Evolutionary conservation across 2,113 vertebrate species (phyloP).

Genomic region (Heterotilapia buettikoferi): DNA sequence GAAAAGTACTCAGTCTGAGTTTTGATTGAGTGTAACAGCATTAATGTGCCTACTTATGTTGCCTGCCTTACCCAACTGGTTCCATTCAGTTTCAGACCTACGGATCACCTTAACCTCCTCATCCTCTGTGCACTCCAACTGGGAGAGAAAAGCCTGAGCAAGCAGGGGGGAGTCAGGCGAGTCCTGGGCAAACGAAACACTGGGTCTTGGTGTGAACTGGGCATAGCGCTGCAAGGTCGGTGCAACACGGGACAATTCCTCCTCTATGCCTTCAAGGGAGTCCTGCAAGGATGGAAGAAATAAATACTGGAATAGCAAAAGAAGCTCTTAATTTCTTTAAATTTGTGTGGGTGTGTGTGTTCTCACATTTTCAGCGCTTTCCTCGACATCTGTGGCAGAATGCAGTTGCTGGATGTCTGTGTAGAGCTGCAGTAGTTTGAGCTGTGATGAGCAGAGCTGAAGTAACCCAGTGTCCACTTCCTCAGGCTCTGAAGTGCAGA

Average conservation of each 20-base stretch:
- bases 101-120: slow-evolving; percentile 70
- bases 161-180: slow-evolving; percentile 61
- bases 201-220: slow-evolving; percentile 68
- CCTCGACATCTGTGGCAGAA: slow-evolving; percentile 45
- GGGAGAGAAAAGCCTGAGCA: slow-evolving; percentile 82
- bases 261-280: slow-evolving; percentile 68
- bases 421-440: slow-evolving; percentile 87
- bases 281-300: neutral
- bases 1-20: neutral
- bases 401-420: slow-evolving; percentile 80
- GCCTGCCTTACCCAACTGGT: slow-evolving; percentile 58
- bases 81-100: slow-evolving; percentile 62
- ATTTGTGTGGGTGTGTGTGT: neutral
- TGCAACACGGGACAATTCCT: slow-evolving; percentile 76
- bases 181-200: slow-evolving; percentile 78
- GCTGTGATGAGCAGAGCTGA: slow-evolving; percentile 82
- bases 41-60: neutral
- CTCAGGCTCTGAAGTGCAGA: slow-evolving; percentile 74
- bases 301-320: neutral
- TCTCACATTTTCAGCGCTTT: slow-evolving; percentile 44
- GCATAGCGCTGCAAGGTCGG: slow-evolving; percentile 79
- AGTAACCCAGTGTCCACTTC: slow-evolving; percentile 83
- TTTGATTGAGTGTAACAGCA: neutral
- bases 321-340: neutral
- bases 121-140: slow-evolving; percentile 79